Conservation (phyloP, 2,797 vertebrate species). For the Coracias cyanogaster region DNA sequence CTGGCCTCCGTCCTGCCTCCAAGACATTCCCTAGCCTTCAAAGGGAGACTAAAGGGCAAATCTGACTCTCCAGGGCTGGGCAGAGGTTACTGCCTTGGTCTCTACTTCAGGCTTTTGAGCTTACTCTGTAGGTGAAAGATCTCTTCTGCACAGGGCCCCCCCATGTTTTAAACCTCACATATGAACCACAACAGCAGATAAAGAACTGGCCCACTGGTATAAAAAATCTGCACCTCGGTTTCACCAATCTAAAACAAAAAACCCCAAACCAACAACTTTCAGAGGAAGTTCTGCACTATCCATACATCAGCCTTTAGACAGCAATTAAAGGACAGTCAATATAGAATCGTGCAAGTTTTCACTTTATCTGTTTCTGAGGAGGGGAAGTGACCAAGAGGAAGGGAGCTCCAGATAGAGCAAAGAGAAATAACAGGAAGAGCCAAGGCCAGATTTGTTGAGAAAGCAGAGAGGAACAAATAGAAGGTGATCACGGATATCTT, state of each 20-base stretch:
- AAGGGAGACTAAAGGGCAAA: not conserved
- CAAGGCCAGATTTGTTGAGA: not conserved
- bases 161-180: not conserved
- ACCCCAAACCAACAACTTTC: not conserved
- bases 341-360: too few relatives aligned
- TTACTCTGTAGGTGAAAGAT: not conserved
- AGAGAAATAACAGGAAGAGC: not conserved
- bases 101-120: not conserved
- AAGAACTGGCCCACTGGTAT: not conserved
- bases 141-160: not conserved
- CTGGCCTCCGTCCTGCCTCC: not conserved
- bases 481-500: not conserved
- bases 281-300: not conserved
- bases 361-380: not conserved
- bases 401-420: not conserved
- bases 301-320: not conserved
- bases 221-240: not conserved
- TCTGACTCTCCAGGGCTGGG: not conserved
- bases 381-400: not conserved
- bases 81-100: not conserved
- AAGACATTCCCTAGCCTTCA: not conserved
- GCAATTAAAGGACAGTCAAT: not conserved
- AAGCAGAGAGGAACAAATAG: not conserved
- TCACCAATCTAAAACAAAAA: not conserved
- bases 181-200: accelerated